phyloP scores from a whole-genome alignment of 2,797 vertebrate species.

The Trematomus bernacchii region DNA sequence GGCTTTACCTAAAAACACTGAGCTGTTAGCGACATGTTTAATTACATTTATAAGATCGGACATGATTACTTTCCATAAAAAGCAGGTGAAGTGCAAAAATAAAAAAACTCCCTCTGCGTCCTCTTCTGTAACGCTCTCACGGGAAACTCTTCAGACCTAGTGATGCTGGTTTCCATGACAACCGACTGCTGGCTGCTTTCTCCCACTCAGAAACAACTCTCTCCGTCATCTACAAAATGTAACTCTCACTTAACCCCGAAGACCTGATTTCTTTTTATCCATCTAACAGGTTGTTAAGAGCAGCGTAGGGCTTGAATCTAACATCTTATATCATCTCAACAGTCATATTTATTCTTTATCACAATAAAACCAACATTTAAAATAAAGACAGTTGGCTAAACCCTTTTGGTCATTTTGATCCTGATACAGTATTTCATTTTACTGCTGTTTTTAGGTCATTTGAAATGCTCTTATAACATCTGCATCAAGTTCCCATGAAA shows the following conservation, averaged over 20 bases:
- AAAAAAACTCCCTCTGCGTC: neutral
- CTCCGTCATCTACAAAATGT: neutral
- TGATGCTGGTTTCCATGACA: constrained; percentile 46
- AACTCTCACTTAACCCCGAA: neutral
- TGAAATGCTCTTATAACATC: neutral
- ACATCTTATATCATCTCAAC: neutral
- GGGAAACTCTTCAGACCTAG: constrained; percentile 12
- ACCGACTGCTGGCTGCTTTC: constrained; percentile 27
- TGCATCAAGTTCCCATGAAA: too few species aligned
- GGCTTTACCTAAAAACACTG: neutral
- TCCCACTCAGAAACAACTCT: constrained; percentile 7
- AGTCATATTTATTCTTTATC: neutral
- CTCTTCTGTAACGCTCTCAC: constrained; percentile 13
- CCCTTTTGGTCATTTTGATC: too few species aligned
- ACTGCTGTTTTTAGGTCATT: neutral
- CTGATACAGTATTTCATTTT: neutral
- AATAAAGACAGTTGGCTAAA: too few species aligned
- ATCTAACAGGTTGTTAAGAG: neutral
- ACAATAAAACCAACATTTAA: neutral
- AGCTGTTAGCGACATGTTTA: neutral
- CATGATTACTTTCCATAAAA: constrained; percentile 9
- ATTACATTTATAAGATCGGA: neutral
- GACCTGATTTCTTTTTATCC: neutral
- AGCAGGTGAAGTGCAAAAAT: constrained; percentile 3
- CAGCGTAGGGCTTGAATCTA: neutral